Base-by-base conservation (phyloP, 2,797 vertebrate genomes). In the Meriones psammophilus region DNA sequence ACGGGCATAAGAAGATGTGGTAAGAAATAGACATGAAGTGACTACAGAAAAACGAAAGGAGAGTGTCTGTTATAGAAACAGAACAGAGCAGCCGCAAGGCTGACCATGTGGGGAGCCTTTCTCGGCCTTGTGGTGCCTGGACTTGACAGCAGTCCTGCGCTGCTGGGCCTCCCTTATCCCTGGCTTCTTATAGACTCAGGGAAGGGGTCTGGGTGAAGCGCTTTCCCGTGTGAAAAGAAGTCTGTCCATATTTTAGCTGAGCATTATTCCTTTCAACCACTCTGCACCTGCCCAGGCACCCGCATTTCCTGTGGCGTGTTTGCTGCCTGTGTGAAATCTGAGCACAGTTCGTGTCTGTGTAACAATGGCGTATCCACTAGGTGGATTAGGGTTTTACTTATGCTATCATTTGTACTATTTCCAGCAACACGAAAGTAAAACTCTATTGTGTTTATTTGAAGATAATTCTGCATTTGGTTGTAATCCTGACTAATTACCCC, bases 21-120 rank as follows among this genome's bases (percentile, higher is more conserved):
- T 46, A 76, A 85, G 13, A 76, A 89, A 64, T 60, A 36, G 8
- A 54, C 28, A 3, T 56, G 26, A 8, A 62, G 58, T 36, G 42
- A 46, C 84, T 22, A 64, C 28, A 93, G 74, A 68, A 92, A 92
- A 88, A 60, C 77, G 28, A 86, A 80, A 86, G 33, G 22, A 74
- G 1, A 10, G 3, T 58, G 15, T 30, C 54, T 50, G 26, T 85
- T 84, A 68, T 12, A 22, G 74, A 85, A 84, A 68, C 12, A 22
- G 74, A 76, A 58, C 30, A 64, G 36, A 30, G 20, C 12, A 26
- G 3, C 60, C 56, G 4, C 1, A 42, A 26, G 78, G 22, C 36
- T 68, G 26, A 9, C 24, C 54, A 17, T 17, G 20, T 64, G 56
- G 30, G 28, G 60, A n/a, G 7, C 46, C 26, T 86, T 69, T 10